Evolutionary conservation across 2,888 invertebrate species (phyloP).

Genomic region (Pyrgus malvae): DNA sequence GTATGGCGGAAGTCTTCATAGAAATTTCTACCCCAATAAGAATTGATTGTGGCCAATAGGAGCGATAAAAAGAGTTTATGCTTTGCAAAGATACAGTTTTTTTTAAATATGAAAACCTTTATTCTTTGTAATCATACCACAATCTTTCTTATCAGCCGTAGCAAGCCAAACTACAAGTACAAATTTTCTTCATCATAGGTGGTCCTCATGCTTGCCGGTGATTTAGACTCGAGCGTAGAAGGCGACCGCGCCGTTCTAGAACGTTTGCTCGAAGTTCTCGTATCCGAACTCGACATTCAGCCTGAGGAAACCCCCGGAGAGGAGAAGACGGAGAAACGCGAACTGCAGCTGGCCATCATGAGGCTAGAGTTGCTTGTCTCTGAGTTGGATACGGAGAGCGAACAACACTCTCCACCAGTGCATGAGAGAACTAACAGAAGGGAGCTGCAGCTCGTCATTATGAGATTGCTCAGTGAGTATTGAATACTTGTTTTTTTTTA

Average conservation of each 20-base stretch:
- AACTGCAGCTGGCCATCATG: constrained; percentile 94
- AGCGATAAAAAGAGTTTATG: too few relatives aligned
- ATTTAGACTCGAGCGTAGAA: constrained; percentile 93
- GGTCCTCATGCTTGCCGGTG: constrained; percentile 93
- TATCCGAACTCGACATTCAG: constrained; percentile 87
- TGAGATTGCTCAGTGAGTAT: constrained; percentile 91
- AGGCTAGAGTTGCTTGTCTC: constrained; percentile 88
- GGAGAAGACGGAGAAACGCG: constrained; percentile 86
- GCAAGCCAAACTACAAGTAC: too few relatives aligned
- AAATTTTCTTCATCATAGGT: constrained; percentile 82
- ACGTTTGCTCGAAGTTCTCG: constrained; percentile 86
- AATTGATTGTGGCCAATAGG: too few relatives aligned
- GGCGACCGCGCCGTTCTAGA: constrained; percentile 90
- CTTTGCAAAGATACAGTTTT: too few relatives aligned
- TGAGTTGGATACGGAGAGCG: constrained; percentile 83
- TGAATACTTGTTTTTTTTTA: neutral
- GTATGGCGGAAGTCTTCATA: constrained; percentile 60
- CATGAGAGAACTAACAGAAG: constrained; percentile 86
- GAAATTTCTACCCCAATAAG: too few relatives aligned
- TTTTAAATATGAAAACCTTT: too few relatives aligned
- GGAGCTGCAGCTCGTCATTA: constrained; percentile 93
- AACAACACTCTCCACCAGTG: constrained; percentile 70
- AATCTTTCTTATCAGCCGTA: too few relatives aligned
- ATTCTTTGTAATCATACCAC: too few relatives aligned
- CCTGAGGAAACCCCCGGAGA: constrained; percentile 63